These are phyloP conservation scores for Brienomyrus longianalis DNA, from an alignment of 2,113 vertebrate species.

Conservation along the genomic window DNA sequence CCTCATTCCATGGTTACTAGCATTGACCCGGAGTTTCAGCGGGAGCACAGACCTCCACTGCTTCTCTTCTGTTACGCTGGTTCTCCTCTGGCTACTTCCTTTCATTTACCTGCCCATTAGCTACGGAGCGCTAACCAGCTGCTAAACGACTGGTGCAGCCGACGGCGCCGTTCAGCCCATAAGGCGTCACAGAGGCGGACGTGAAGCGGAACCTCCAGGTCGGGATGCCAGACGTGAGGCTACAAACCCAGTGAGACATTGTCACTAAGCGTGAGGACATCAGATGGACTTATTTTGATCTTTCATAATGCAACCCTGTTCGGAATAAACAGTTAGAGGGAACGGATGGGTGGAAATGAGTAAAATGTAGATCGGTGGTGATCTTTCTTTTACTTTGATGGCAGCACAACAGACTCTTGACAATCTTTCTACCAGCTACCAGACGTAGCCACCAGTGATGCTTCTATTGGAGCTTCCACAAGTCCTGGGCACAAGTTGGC, in stretches of 20 bases:
- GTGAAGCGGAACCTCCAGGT: background rate
- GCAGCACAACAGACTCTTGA: background rate
- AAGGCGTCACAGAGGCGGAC: background rate
- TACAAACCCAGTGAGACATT: background rate
- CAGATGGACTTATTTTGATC: background rate
- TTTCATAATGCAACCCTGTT: background rate
- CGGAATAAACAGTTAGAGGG: background rate
- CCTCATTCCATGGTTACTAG: background rate
- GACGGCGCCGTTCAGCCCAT: background rate
- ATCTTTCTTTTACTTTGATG: background rate
- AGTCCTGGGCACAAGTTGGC: too few relatives aligned
- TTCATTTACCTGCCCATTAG: constrained; percentile 47
- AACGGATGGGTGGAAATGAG: background rate
- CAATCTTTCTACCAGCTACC: too few relatives aligned
- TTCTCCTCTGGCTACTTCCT: constrained; percentile 12
- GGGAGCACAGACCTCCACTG: background rate
- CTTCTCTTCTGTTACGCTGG: background rate
- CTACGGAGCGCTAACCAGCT: constrained; percentile 31
- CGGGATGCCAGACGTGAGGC: background rate
- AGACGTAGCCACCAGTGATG: background rate
- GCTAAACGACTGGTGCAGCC: background rate
- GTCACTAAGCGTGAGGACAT: background rate
- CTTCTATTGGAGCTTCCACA: background rate
- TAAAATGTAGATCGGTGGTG: background rate
- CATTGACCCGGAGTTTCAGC: background rate